phyloP scores from a whole-genome alignment of 2,113 vertebrate species.

The Gobius niger region DNA sequence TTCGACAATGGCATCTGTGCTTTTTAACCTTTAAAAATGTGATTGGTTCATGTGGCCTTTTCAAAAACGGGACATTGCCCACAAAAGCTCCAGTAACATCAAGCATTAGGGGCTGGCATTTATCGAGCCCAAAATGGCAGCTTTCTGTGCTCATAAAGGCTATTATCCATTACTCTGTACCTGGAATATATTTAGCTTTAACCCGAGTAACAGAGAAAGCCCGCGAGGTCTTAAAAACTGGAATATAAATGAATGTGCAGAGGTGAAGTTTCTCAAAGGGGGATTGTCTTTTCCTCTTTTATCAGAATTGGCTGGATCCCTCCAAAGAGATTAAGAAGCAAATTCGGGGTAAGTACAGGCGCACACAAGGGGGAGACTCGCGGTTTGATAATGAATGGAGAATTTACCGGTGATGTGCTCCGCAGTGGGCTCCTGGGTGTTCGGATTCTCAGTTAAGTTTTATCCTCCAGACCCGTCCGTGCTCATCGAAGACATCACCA shows the following conservation, averaged over 20 bases:
- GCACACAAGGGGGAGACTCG: neutral
- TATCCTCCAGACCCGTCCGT: slow-evolving; percentile 97
- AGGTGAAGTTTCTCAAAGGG: slow-evolving; percentile 36
- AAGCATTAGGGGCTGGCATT: slow-evolving; percentile 50
- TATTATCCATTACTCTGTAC: slow-evolving; percentile 35
- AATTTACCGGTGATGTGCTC: slow-evolving; percentile 39
- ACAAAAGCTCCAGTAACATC: slow-evolving; percentile 59
- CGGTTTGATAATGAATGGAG: slow-evolving; percentile 9
- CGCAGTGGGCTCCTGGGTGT: slow-evolving; percentile 89
- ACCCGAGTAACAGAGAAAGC: slow-evolving; percentile 11
- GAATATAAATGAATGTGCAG: slow-evolving; percentile 30
- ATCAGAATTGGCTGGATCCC: slow-evolving; percentile 93
- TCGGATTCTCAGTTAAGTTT: slow-evolving; percentile 96
- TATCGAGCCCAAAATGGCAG: slow-evolving; percentile 33
- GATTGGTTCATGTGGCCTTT: slow-evolving; percentile 59
- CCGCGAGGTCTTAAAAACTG: slow-evolving; percentile 16
- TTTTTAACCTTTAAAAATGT: slow-evolving; percentile 50
- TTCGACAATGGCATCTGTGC: slow-evolving; percentile 25
- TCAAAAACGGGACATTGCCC: slow-evolving; percentile 20
- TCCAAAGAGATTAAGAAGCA: slow-evolving; percentile 99
- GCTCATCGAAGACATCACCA: slow-evolving; percentile 97
- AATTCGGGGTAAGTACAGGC: slow-evolving; percentile 88
- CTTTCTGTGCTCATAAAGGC: slow-evolving; percentile 42
- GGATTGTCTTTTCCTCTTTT: slow-evolving; percentile 38
- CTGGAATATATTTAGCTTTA: slow-evolving; percentile 31